Evolutionary conservation across 2,888 invertebrate genomes (phyloP).

Genomic region (Pseudeuparius sepicola): DNA sequence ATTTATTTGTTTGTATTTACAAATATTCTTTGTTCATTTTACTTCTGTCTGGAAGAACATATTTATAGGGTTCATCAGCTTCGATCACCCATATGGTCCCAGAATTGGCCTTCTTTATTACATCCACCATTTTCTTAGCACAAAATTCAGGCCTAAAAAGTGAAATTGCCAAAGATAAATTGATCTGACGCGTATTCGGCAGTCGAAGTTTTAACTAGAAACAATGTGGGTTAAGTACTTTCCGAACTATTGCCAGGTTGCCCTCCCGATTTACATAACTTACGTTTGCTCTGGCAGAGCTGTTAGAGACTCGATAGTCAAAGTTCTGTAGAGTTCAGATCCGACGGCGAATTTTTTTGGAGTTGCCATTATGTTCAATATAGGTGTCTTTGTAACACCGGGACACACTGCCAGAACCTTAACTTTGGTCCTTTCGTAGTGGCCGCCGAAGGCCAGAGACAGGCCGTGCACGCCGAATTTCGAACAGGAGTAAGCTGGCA

Average conservation of each 20-base stretch:
- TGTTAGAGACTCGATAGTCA: too few species aligned
- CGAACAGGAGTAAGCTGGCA: slow-evolving; percentile 13
- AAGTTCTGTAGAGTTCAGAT: too few species aligned
- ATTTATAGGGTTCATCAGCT: slow-evolving; percentile 35
- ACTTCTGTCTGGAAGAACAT: slow-evolving; percentile 15
- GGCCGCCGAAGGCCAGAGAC: slow-evolving; percentile 13
- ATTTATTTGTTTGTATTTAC: too few species aligned
- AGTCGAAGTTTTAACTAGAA: too few species aligned
- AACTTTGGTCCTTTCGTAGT: slow-evolving; percentile 38
- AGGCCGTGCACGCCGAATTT: slow-evolving; percentile 16
- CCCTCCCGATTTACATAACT: too few species aligned
- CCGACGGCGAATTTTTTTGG: background rate
- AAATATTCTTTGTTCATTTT: slow-evolving; percentile 9
- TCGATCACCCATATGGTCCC: slow-evolving; percentile 42
- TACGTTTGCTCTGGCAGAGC: too few species aligned
- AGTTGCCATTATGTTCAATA: slow-evolving; percentile 2
- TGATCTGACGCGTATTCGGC: too few species aligned
- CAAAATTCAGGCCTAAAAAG: slow-evolving; percentile 25
- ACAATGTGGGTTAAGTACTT: too few species aligned
- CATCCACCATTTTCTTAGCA: slow-evolving; percentile 26
- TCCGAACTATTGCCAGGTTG: background rate
- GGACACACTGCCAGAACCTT: slow-evolving; percentile 43
- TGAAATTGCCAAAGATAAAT: too few species aligned
- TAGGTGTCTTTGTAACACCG: slow-evolving; percentile 39
- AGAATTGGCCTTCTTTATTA: slow-evolving; percentile 34